Evolutionary conservation across 2,797 vertebrate species (phyloP).

Genomic region (Neosalanx taihuensis): DNA sequence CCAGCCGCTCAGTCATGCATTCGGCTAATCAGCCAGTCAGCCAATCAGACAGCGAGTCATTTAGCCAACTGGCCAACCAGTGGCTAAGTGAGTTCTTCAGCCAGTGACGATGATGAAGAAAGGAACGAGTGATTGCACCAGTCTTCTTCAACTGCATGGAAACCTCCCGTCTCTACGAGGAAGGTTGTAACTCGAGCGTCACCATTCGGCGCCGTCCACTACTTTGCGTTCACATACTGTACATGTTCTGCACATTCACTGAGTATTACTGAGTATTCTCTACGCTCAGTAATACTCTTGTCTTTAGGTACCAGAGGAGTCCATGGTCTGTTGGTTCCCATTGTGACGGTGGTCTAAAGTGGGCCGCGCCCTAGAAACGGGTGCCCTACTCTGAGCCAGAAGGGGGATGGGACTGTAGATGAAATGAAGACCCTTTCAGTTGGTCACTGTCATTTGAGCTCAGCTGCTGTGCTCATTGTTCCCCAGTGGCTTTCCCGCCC

Average conservation of each 20-base stretch:
- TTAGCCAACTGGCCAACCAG: background rate
- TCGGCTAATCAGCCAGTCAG: background rate
- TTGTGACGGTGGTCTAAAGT: constrained; percentile 15
- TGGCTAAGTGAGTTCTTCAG: background rate
- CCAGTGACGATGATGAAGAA: background rate
- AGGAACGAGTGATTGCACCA: background rate
- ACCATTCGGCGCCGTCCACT: background rate
- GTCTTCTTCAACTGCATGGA: background rate
- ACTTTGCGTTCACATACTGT: background rate
- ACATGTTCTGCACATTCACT: background rate
- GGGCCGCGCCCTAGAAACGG: constrained; percentile 25
- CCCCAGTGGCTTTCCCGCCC: background rate
- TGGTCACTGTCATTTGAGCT: background rate
- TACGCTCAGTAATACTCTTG: too few species aligned
- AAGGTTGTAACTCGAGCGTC: background rate
- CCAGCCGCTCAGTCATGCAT: background rate
- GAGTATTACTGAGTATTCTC: too few species aligned
- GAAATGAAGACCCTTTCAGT: constrained; percentile 15
- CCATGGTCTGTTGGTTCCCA: background rate
- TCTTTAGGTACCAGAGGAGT: background rate
- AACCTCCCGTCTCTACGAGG: background rate
- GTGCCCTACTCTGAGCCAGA: background rate
- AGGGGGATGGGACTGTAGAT: background rate
- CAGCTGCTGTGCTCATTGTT: background rate
- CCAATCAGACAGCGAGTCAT: background rate